These are phyloP conservation scores for Leucophora obtusa DNA, from an alignment of 2,888 invertebrate species.

Conservation along the genomic window DNA sequence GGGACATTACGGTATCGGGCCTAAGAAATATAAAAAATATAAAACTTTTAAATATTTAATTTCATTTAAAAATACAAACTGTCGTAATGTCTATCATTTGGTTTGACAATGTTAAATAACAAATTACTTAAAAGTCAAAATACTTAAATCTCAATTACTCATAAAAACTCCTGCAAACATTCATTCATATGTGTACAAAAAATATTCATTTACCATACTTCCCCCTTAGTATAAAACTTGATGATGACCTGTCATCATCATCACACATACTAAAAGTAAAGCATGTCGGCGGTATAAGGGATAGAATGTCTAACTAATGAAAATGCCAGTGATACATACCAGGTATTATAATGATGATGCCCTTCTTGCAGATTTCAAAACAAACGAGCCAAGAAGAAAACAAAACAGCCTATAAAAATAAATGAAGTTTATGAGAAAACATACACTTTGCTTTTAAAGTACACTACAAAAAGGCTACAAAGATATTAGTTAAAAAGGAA, in stretches of 20 bases:
- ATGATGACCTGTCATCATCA: slow-evolving; percentile 61
- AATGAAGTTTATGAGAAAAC: slow-evolving; percentile 17
- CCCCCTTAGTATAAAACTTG: slow-evolving; percentile 50
- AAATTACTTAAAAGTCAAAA: slow-evolving; percentile 62
- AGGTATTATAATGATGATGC: slow-evolving; percentile 12
- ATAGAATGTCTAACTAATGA: slow-evolving; percentile 49
- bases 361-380: slow-evolving; percentile 31
- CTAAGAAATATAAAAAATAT: too few relatives aligned
- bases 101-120: slow-evolving; percentile 61
- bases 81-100: slow-evolving; percentile 32
- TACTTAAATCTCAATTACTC: slow-evolving; percentile 62
- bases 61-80: not conserved
- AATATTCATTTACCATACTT: slow-evolving; percentile 7
- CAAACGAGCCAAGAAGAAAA: slow-evolving; percentile 30
- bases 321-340: slow-evolving; percentile 30
- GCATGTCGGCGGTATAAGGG: slow-evolving; percentile 17
- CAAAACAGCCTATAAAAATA: slow-evolving; percentile 53
- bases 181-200: slow-evolving; percentile 1
- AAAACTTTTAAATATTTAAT: too few relatives aligned
- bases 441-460: not conserved
- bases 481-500: too few relatives aligned
- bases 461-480: too few relatives aligned
- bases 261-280: slow-evolving; percentile 23
- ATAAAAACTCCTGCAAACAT: slow-evolving; percentile 41
- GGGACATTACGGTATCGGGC: too few relatives aligned